These are phyloP conservation scores for Eremobia ochroleuca DNA, from an alignment of 2,888 invertebrate genomes.

Conservation along the genomic window DNA sequence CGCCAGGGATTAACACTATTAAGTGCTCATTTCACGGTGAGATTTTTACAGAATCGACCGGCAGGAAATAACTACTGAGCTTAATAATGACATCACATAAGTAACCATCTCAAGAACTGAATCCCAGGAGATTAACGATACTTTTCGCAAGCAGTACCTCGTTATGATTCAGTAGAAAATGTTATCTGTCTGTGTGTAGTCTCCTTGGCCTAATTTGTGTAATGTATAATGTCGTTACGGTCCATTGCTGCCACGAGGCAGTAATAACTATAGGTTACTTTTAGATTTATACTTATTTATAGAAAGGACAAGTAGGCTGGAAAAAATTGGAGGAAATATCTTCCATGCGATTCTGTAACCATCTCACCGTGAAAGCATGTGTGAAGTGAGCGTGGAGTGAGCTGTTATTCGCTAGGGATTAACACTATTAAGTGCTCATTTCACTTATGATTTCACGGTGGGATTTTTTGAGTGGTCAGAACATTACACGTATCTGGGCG, in stretches of 20 bases:
- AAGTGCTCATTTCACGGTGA: too few species aligned
- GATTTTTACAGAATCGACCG: too few species aligned
- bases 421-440: too few species aligned
- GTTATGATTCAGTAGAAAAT: conserved; percentile 2
- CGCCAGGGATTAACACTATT: too few species aligned
- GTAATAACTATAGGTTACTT: neutral
- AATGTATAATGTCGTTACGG: conserved; percentile 27
- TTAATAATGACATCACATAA: neutral
- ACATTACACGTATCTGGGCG: neutral
- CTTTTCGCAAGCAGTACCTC: neutral
- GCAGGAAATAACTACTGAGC: neutral
- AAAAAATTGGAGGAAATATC: neutral
- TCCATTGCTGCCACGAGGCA: conserved; percentile 9
- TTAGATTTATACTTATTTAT: conserved; percentile 9
- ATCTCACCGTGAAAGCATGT: too few species aligned
- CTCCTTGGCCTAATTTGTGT: conserved; percentile 48
- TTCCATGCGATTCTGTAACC: too few species aligned
- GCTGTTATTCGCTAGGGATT: too few species aligned
- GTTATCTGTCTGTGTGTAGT: neutral
- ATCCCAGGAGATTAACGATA: neutral
- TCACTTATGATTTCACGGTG: too few species aligned
- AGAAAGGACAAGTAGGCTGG: neutral
- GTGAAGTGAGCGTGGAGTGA: too few species aligned
- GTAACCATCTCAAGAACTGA: neutral
- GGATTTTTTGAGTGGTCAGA: too few species aligned